Evolutionary conservation across 1,140 invertebrate genomes (phyloP).

Genomic region (Aradophagus sp.): DNA sequence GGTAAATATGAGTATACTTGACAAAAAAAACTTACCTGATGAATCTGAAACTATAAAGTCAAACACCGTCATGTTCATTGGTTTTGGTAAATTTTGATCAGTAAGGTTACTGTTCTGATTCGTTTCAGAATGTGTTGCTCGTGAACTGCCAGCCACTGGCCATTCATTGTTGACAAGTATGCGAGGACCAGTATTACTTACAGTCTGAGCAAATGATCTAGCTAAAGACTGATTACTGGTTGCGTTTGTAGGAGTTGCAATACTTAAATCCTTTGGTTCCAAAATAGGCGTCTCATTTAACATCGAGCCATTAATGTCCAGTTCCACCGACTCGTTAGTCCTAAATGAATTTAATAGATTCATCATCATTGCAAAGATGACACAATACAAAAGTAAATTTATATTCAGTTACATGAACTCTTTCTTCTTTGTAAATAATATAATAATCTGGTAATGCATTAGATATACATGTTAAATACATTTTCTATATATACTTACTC

Average conservation of each 20-base stretch:
- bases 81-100: conserved; percentile 19
- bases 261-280: background rate
- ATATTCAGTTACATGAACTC: too few species aligned
- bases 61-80: conserved; percentile 37
- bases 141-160: conserved; percentile 28
- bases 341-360: too few species aligned
- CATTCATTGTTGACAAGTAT: conserved; percentile 5
- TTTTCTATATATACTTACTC: conserved; percentile 57
- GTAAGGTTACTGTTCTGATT: conserved; percentile 3
- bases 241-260: background rate
- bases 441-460: background rate
- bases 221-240: conserved; percentile 18
- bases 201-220: conserved; percentile 37
- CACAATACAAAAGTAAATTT: too few species aligned
- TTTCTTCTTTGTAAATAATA: conserved; percentile 5
- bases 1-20: too few species aligned
- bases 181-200: conserved; percentile 11
- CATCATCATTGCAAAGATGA: too few species aligned
- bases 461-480: background rate
- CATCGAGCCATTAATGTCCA: conserved; percentile 1
- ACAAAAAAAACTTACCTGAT: conserved; percentile 29
- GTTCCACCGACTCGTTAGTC: too few species aligned
- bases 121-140: background rate
- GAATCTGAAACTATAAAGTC: conserved; percentile 28
- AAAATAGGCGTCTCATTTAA: background rate